phyloP scores from a whole-genome alignment of 2,113 vertebrate species.

The Thalassoma bifasciatum region DNA sequence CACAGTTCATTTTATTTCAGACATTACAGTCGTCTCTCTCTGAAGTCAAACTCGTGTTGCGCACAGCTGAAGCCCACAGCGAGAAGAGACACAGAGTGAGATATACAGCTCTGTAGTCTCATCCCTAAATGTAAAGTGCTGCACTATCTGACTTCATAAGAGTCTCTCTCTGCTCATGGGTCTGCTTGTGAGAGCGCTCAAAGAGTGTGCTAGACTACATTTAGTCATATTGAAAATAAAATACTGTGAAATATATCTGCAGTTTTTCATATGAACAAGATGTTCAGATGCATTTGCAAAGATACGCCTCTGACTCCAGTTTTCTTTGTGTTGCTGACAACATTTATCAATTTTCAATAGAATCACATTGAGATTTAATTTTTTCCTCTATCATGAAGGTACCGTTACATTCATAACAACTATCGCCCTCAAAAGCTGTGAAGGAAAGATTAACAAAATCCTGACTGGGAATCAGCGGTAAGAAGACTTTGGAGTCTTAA shows the following conservation, averaged over 20 bases:
- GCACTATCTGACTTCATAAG: neutral
- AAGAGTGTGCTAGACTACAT: neutral
- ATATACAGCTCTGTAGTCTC: neutral
- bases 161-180: too few species aligned
- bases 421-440: neutral
- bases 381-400: too few species aligned
- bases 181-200: neutral
- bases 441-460: too few species aligned
- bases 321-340: too few species aligned
- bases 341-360: too few species aligned
- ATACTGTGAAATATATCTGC: neutral
- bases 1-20: neutral
- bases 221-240: neutral
- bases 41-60: neutral
- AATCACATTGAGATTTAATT: too few species aligned
- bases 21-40: neutral
- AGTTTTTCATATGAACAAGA: neutral
- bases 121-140: neutral
- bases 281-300: neutral
- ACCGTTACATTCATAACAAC: too few species aligned
- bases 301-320: neutral
- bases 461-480: too few species aligned
- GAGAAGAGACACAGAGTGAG: neutral
- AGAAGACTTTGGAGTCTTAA: too few species aligned
- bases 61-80: neutral